phyloP scores from a whole-genome alignment of 1,140 invertebrate genomes.

The Centruroides vittatus region DNA sequence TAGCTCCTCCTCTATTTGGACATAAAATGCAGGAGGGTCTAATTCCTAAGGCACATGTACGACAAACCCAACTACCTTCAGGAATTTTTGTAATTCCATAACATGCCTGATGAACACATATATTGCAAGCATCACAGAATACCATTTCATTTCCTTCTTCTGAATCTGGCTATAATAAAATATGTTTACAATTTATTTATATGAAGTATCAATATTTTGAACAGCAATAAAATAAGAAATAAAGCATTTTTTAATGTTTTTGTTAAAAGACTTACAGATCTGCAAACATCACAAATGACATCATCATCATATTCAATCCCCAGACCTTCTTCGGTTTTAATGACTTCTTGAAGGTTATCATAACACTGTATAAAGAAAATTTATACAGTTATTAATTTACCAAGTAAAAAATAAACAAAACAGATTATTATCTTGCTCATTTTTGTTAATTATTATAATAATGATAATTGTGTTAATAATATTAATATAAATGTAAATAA shows the following conservation, averaged over 20 bases:
- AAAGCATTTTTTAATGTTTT: background rate
- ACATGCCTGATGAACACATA: slow-evolving; percentile 95
- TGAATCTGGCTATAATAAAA: slow-evolving; percentile 61
- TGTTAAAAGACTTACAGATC: slow-evolving; percentile 50
- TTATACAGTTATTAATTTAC: background rate
- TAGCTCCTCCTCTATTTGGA: slow-evolving; percentile 88
- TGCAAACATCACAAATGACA: slow-evolving; percentile 95
- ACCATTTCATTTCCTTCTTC: slow-evolving; percentile 99
- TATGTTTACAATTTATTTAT: background rate
- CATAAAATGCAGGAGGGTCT: slow-evolving; percentile 86
- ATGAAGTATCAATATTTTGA: background rate
- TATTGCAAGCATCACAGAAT: slow-evolving; percentile 98
- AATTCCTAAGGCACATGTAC: slow-evolving; percentile 53
- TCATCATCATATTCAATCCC: slow-evolving; percentile 97
- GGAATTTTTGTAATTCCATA: slow-evolving; percentile 96
- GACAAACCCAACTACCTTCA: slow-evolving; percentile 88
- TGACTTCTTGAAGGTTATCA: slow-evolving; percentile 84
- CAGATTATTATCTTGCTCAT: background rate
- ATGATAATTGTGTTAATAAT: too few species aligned
- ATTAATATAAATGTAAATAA: too few species aligned
- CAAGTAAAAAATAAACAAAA: background rate
- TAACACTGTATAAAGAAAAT: slow-evolving; percentile 44
- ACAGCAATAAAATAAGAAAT: background rate
- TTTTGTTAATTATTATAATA: too few species aligned
- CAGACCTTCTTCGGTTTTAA: slow-evolving; percentile 84